A percentile compares a stretch with the other conserved stretches of the same genome.
Evolutionary conservation across 2,888 invertebrate genomes (phyloP).

Genomic region (Standfussiana lucernea): DNA sequence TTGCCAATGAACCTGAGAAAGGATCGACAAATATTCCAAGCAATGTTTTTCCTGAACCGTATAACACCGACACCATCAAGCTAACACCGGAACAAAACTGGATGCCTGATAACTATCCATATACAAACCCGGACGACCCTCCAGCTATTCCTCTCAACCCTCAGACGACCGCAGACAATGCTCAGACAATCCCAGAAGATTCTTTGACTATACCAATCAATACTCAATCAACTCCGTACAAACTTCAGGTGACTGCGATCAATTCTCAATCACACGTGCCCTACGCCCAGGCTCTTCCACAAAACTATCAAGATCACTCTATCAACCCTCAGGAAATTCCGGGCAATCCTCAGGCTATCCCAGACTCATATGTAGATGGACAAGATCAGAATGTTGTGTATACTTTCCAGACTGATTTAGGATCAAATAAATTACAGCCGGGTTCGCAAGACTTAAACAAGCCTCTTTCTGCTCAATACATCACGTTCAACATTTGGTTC

Average conservation of each 20-base stretch:
- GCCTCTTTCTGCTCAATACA: slow-evolving; percentile 18
- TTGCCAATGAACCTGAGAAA: slow-evolving; percentile 14
- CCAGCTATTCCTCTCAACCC: neutral
- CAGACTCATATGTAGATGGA: slow-evolving; percentile 4
- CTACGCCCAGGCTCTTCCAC: slow-evolving; percentile 15
- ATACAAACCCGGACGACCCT: slow-evolving; percentile 1
- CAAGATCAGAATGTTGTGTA: slow-evolving; percentile 32
- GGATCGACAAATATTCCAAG: neutral
- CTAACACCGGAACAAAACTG: slow-evolving; percentile 7
- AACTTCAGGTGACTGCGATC: slow-evolving; percentile 4
- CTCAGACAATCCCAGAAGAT: neutral
- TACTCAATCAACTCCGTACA: slow-evolving; percentile 4
- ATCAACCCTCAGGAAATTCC: slow-evolving; percentile 7
- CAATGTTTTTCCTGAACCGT: neutral
- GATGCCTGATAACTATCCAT: slow-evolving; percentile 24
- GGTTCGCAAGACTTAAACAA: neutral
- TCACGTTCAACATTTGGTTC: slow-evolving; percentile 76
- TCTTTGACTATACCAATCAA: neutral
- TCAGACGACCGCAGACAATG: slow-evolving; percentile 2
- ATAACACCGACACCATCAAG: neutral
- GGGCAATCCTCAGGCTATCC: neutral
- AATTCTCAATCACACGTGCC: slow-evolving; percentile 1
- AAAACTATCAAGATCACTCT: neutral
- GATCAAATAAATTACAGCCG: neutral
- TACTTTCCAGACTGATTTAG: slow-evolving; percentile 21